Percentiles rank a stretch among this genome's conserved stretches.
phyloP scores from a whole-genome alignment of 2,113 vertebrate species.

The Microtus pennsylvanicus region DNA sequence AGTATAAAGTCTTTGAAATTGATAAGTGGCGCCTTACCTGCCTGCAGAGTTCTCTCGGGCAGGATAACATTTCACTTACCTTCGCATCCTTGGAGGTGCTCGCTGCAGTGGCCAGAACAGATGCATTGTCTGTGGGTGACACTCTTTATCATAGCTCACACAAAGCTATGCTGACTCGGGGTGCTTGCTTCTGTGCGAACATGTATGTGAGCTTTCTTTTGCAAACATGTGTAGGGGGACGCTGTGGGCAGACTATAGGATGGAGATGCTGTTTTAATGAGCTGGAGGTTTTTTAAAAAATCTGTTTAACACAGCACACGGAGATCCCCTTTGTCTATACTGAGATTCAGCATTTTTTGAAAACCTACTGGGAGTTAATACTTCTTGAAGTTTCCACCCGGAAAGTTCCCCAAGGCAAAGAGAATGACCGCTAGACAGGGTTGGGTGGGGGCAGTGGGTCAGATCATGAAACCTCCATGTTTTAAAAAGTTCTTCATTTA shows the following conservation, averaged over 20 bases:
- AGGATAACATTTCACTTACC: not conserved
- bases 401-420: not conserved
- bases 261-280: not conserved
- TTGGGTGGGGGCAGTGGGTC: not conserved
- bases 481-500: not conserved
- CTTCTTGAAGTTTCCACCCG: not conserved
- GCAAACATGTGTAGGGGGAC: not conserved
- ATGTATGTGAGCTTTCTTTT: not conserved
- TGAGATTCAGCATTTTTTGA: not conserved
- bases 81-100: not conserved
- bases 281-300: not conserved
- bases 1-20: conserved; percentile 36
- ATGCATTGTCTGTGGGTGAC: not conserved
- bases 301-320: not conserved
- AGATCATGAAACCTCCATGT: not conserved
- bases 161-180: not conserved
- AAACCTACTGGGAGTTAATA: not conserved
- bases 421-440: not conserved
- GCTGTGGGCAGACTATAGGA: not conserved
- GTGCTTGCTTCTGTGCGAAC: not conserved
- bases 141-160: not conserved
- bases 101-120: not conserved
- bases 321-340: not conserved
- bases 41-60: not conserved
- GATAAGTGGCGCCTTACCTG: not conserved